Evolutionary conservation across 2,797 vertebrate species (phyloP).

Genomic region (Melanotaenia pygmaea): DNA sequence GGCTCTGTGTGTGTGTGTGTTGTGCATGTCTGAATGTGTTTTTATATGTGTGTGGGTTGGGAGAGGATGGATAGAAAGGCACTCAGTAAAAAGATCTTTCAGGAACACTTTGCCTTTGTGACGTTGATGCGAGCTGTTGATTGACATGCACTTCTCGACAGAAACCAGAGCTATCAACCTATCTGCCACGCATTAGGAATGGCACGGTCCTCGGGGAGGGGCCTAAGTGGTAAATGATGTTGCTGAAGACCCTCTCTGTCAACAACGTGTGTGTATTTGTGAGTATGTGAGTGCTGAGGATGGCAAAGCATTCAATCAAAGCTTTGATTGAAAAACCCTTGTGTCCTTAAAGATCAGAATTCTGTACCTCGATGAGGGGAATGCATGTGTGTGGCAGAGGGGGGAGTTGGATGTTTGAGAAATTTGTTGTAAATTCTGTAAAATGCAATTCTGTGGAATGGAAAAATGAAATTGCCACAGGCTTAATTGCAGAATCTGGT

Average conservation of each 20-base stretch:
- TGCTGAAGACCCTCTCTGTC: slow-evolving; percentile 81
- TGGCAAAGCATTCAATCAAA: slow-evolving; percentile 82
- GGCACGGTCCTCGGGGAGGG: slow-evolving; percentile 81
- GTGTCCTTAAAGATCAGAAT: slow-evolving; percentile 76
- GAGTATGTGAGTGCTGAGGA: slow-evolving; percentile 77
- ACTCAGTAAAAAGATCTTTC: slow-evolving; percentile 92
- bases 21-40: slow-evolving; percentile 50
- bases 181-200: slow-evolving; percentile 81
- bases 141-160: slow-evolving; percentile 85
- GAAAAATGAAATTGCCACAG: slow-evolving; percentile 13
- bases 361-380: slow-evolving; percentile 51
- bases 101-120: slow-evolving; percentile 89
- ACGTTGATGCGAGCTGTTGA: slow-evolving; percentile 85
- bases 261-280: slow-evolving; percentile 75
- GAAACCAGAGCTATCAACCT: slow-evolving; percentile 83
- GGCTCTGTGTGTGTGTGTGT: slow-evolving; percentile 67
- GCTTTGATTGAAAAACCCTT: slow-evolving; percentile 75
- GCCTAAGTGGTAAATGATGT: slow-evolving; percentile 86
- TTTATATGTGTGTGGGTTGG: slow-evolving; percentile 57
- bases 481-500: slow-evolving; percentile 31
- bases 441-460: not conserved
- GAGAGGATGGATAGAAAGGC: slow-evolving; percentile 76
- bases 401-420: slow-evolving; percentile 13
- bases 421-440: slow-evolving; percentile 24
- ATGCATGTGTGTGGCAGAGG: slow-evolving; percentile 17